These are phyloP conservation scores for Rhodeus uyekii DNA, from an alignment of 2,797 vertebrate genomes.

Conservation along the genomic window DNA sequence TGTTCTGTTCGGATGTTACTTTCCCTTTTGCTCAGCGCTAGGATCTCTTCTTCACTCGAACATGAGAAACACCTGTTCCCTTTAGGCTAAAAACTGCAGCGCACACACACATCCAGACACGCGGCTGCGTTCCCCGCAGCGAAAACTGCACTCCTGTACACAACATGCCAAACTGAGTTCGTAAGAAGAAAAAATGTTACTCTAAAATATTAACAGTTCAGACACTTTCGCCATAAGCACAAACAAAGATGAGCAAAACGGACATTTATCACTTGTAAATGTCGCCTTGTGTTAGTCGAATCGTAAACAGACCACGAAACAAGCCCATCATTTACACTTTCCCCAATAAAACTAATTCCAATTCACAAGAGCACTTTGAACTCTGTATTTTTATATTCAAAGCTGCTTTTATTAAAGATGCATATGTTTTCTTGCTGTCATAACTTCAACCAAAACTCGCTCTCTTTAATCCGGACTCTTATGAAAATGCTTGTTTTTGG, in stretches of 20 bases:
- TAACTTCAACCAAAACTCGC: not conserved
- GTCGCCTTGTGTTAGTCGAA: not conserved
- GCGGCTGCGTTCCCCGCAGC: conserved; percentile 1
- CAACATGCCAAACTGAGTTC: conserved; percentile 11
- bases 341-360: not conserved
- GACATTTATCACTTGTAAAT: not conserved
- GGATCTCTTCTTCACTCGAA: conserved; percentile 71
- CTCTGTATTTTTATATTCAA: not conserved
- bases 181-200: not conserved
- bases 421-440: not conserved
- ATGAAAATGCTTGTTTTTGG: not conserved
- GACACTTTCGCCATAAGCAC: conserved; percentile 13
- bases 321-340: not conserved
- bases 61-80: conserved; percentile 64
- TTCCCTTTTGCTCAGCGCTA: conserved; percentile 68
- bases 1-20: conserved; percentile 59
- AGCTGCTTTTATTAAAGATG: not conserved
- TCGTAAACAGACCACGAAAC: not conserved
- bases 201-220: conserved; percentile 16
- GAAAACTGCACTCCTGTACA: conserved; percentile 17
- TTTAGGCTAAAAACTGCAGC: conserved; percentile 29
- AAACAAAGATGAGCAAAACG: conserved; percentile 35
- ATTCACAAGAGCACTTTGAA: not conserved
- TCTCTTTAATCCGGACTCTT: not conserved
- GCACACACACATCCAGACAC: not conserved